Base-by-base conservation (phyloP, 53 echinoderm and acorn worm genomes). In the Patiria pectinifera region DNA sequence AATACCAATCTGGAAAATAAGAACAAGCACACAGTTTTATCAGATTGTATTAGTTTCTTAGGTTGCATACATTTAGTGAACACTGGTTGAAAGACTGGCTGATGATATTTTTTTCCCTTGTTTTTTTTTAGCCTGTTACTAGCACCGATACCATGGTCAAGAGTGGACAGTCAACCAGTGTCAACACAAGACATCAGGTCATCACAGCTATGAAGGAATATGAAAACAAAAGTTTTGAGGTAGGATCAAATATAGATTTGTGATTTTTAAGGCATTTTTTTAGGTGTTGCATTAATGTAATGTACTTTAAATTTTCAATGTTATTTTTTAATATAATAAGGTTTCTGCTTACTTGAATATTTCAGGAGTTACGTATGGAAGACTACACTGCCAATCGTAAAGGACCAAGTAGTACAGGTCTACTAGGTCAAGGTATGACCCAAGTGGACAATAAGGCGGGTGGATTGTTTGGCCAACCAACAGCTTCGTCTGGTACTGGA, bases 191-290 rank as follows among this genome's bases (percentile, higher is more conserved):
- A 61, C 99, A 99, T 87, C 97, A 96, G 80, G 97, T 97, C 87
- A 97, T 99, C 77, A 96, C 97, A 8, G 97, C 97, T 10, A 99
- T 99, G 99, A 97, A 99, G 78, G 97, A 99, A 91, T 99, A 99
- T 86, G 93, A 94, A 79, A 92, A 61, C 86, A 97, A 99, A 85
- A 92, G 95, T 69, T 97, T 99, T 95, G 99, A 99, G 99, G 99
- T 99, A 87, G 21, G 5, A 6, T 53, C 53, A 6, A 53, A 53
- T 6, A 53, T 53, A 6, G 53, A 53, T 53, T 53, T 53, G 0
- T 35, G 35, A 8, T 53, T 53, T 53, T 5, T 5, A 53, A 53
- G 53, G 53, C 5, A 53, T 53, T 1, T 5, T 5, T 53, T 53
- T 53, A 6, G 5, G 53, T 53, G 8, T 53, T 53, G 53, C 53